phyloP scores from a whole-genome alignment of 2,113 vertebrate genomes.

The Eurypyga helias region DNA sequence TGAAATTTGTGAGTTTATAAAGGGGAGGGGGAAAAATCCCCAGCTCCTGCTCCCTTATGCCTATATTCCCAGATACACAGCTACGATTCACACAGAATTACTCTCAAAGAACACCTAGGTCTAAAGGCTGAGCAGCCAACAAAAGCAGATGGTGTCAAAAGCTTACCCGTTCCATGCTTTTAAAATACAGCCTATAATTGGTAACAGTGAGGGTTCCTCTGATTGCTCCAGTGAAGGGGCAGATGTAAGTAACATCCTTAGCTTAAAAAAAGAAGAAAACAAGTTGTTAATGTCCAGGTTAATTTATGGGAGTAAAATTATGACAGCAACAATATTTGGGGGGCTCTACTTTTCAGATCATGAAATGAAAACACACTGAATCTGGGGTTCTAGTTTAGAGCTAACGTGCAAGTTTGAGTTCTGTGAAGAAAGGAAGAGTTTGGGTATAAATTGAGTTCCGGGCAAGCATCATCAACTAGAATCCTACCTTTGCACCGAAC shows the following conservation, averaged over 20 bases:
- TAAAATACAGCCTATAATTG: constrained; percentile 96
- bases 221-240: constrained; percentile 92
- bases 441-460: background rate
- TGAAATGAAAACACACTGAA: background rate
- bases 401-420: background rate
- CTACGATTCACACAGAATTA: background rate
- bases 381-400: background rate
- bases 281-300: background rate
- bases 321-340: background rate
- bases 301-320: background rate
- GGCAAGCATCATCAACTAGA: background rate
- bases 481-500: background rate
- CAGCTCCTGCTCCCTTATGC: constrained; percentile 2
- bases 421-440: background rate
- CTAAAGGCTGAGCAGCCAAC: background rate
- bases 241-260: constrained; percentile 96
- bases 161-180: constrained; percentile 92
- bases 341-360: background rate
- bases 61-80: background rate
- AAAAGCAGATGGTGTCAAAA: constrained; percentile 19
- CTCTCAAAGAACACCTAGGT: background rate
- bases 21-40: constrained; percentile 32
- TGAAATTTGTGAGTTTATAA: constrained; percentile 58
- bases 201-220: constrained; percentile 92
- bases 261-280: constrained; percentile 71